Conservation (phyloP, 2,797 vertebrate species). For the Bryconaethiops microstoma region DNA sequence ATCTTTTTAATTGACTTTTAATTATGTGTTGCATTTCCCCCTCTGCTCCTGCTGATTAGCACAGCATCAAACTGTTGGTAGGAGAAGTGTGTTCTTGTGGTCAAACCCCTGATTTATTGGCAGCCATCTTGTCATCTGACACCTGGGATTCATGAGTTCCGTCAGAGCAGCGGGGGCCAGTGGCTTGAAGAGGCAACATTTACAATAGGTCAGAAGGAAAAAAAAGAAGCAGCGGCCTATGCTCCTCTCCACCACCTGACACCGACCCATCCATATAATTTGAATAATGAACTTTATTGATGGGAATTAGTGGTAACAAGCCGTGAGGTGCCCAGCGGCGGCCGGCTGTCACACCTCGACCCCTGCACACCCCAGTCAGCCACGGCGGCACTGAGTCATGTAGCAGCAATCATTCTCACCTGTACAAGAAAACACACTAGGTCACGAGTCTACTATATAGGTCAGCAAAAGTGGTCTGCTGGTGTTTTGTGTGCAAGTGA, state of each 20-base stretch:
- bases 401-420: not conserved
- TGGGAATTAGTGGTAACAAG: constrained; percentile 77
- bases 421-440: not conserved
- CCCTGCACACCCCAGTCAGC: not conserved
- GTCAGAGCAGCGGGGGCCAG: constrained; percentile 65
- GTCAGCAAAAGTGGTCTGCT: not conserved
- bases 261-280: constrained; percentile 84
- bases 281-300: constrained; percentile 83
- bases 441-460: not conserved
- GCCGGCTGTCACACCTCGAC: constrained; percentile 62
- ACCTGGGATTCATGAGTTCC: constrained; percentile 78
- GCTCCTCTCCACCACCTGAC: constrained; percentile 70
- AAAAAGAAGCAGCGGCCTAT: constrained; percentile 46
- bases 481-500: too few species aligned
- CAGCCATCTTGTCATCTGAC: constrained; percentile 71
- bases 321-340: constrained; percentile 61
- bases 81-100: constrained; percentile 74
- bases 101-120: constrained; percentile 80
- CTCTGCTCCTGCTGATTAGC: constrained; percentile 72
- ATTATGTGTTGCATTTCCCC: constrained; percentile 48
- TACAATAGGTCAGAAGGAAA: constrained; percentile 86
- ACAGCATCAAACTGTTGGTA: constrained; percentile 75
- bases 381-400: not conserved
- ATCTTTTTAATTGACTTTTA: constrained; percentile 42
- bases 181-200: constrained; percentile 80